A percentile compares a stretch with the other conserved stretches of the same genome.
phyloP scores from a whole-genome alignment of 2,888 invertebrate genomes.

The Ptychoptera albimana region DNA sequence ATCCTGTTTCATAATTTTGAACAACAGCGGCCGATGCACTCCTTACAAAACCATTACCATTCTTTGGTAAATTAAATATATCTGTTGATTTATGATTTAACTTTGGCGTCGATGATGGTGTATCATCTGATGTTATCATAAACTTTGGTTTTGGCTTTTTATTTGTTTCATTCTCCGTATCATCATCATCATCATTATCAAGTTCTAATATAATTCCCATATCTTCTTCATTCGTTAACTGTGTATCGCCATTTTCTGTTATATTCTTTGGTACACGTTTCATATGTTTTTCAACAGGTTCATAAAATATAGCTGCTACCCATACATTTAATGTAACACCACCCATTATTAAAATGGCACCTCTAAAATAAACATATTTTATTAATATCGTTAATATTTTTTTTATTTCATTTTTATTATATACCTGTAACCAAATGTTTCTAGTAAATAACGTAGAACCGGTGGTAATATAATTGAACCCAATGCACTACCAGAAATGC shows the following conservation, averaged over 20 bases:
- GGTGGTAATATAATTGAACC: conserved; percentile 77
- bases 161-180: conserved; percentile 1
- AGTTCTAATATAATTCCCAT: conserved; percentile 28
- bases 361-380: conserved; percentile 36
- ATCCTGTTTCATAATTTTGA: conserved; percentile 32
- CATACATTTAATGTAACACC: conserved; percentile 69
- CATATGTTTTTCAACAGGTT: conserved; percentile 70
- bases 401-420: neutral
- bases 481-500: conserved; percentile 75
- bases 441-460: conserved; percentile 49
- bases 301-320: conserved; percentile 70
- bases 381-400: conserved; percentile 10
- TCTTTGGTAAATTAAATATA: conserved; percentile 17
- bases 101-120: conserved; percentile 21
- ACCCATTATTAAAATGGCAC: conserved; percentile 65
- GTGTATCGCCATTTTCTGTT: conserved; percentile 16
- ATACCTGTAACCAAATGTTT: conserved; percentile 59
- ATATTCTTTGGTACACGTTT: conserved; percentile 38
- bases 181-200: conserved; percentile 16
- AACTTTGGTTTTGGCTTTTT: conserved; percentile 22
- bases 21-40: conserved; percentile 59
- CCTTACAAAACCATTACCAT: conserved; percentile 35
- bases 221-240: conserved; percentile 27
- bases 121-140: conserved; percentile 24
- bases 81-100: conserved; percentile 12